These are phyloP conservation scores for Aramus guarauna DNA, from an alignment of 2,113 vertebrate genomes.

Conservation along the genomic window DNA sequence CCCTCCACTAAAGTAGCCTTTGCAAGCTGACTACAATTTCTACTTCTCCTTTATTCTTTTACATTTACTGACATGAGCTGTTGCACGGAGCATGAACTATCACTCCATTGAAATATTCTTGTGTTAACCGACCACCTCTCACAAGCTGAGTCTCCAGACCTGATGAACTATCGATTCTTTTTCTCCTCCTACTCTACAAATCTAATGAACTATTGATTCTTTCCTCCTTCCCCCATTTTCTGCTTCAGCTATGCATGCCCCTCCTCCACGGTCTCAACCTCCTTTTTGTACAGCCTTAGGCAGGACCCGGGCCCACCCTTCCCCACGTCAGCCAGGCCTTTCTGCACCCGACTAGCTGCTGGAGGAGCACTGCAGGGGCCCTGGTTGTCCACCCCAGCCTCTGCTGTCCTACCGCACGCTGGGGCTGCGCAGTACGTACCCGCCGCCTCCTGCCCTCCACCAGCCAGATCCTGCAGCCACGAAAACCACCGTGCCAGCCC, in stretches of 20 bases:
- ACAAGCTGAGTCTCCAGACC: not conserved
- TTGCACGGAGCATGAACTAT: not conserved
- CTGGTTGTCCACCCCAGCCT: not conserved
- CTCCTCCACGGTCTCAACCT: not conserved
- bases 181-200: not conserved
- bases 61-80: not conserved
- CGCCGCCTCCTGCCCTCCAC: not conserved
- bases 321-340: not conserved
- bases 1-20: not conserved
- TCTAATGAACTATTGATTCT: slow-evolving; percentile 38
- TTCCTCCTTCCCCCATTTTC: not conserved
- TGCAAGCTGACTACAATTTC: not conserved
- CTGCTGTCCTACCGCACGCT: fast-evolving
- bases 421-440: not conserved
- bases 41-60: not conserved
- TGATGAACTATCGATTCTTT: not conserved
- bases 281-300: not conserved
- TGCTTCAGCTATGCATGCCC: not conserved
- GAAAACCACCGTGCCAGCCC: fast-evolving
- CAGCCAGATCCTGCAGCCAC: not conserved
- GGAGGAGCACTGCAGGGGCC: not conserved
- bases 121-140: not conserved
- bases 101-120: not conserved
- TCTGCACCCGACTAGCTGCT: not conserved
- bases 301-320: not conserved